Evolutionary conservation across 2,888 invertebrate genomes (phyloP).

Genomic region (Sphecodes monilicornis): DNA sequence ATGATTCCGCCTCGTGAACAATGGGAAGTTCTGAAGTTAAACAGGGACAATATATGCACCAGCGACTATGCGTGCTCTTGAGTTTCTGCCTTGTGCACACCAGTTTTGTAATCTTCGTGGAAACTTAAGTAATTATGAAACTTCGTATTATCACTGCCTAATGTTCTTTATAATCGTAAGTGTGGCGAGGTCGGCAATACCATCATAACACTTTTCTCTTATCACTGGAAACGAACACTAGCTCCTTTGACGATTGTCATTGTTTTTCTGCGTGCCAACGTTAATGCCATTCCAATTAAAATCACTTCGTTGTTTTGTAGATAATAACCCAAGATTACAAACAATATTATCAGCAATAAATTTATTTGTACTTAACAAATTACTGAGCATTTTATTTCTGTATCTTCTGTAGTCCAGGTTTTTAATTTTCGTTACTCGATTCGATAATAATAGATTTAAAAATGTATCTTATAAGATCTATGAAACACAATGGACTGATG

Average conservation of each 20-base stretch:
- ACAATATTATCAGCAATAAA: not conserved
- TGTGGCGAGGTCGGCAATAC: not conserved
- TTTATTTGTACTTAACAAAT: not conserved
- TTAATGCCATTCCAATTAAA: not conserved
- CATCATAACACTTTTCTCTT: not conserved
- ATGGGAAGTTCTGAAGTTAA: slow-evolving; percentile 1
- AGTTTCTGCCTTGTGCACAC: not conserved
- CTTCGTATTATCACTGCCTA: not conserved
- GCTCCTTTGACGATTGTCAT: not conserved
- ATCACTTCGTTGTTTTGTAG: not conserved
- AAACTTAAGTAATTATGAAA: not conserved
- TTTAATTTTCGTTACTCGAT: no score
- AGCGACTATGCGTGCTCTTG: not conserved
- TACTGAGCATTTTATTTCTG: not conserved
- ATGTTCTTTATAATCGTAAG: slow-evolving; percentile 1
- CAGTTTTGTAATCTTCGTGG: slow-evolving; percentile 3
- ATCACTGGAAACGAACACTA: not conserved
- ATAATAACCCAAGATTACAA: not conserved
- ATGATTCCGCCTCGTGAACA: not conserved
- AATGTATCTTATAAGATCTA: not conserved
- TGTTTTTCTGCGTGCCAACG: not conserved
- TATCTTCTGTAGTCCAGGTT: no score
- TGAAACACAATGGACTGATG: not conserved
- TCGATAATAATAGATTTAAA: not conserved
- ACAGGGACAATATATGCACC: not conserved